Percentiles rank a stretch among this genome's conserved stretches.
Evolutionary conservation across 2,113 vertebrate species (phyloP).

Genomic region (Pagrus major): DNA sequence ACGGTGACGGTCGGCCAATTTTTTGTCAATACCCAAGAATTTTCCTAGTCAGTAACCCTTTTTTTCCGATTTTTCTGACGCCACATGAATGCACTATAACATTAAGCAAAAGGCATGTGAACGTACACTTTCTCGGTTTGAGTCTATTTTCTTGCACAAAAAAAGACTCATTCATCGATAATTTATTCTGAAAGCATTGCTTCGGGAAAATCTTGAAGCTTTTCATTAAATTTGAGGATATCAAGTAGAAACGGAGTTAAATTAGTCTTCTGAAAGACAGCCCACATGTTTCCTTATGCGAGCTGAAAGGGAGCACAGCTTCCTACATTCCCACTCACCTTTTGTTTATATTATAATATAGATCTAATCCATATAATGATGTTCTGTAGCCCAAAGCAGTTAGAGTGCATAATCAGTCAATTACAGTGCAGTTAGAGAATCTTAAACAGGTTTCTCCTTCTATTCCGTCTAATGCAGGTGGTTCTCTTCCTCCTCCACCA

Average conservation of each 20-base stretch:
- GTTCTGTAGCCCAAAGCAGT: conserved; percentile 5
- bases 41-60: too few species aligned
- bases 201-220: neutral
- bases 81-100: too few species aligned
- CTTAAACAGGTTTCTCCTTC: conserved; percentile 10
- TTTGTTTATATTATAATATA: conserved; percentile 33
- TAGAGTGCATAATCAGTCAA: conserved; percentile 26
- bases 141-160: neutral
- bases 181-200: neutral
- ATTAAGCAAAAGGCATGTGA: neutral
- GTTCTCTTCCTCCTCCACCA: conserved; percentile 34
- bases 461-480: conserved; percentile 33
- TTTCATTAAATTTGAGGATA: neutral
- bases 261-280: neutral
- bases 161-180: neutral
- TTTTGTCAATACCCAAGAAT: too few species aligned
- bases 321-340: neutral
- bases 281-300: neutral
- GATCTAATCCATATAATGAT: conserved; percentile 18
- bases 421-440: conserved; percentile 34
- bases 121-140: neutral
- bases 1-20: too few species aligned
- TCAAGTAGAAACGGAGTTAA: neutral
- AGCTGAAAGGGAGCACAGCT: conserved; percentile 11
- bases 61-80: too few species aligned